Conservation (phyloP, 2,888 invertebrate species). For the Ophion costatus region DNA sequence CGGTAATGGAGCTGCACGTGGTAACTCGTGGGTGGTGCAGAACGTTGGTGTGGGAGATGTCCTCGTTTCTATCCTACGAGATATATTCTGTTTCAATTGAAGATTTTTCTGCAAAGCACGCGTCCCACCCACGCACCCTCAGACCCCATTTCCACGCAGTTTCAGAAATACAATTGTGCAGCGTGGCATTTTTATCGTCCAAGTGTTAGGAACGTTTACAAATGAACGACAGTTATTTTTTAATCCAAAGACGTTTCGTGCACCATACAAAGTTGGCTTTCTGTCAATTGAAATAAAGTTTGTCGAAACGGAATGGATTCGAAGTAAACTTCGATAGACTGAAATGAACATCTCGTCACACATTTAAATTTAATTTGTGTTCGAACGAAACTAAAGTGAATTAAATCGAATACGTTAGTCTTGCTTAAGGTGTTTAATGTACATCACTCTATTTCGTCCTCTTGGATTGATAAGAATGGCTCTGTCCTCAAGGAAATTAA, state of each 20-base stretch:
- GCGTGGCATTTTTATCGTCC: neutral
- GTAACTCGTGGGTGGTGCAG: constrained; percentile 28
- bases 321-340: neutral
- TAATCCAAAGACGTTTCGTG: neutral
- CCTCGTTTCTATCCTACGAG: constrained; percentile 15
- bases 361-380: neutral
- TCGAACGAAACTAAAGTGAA: neutral
- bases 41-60: neutral
- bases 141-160: neutral
- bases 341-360: neutral
- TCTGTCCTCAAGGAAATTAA: constrained; percentile 3
- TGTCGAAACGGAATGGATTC: neutral
- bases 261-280: neutral
- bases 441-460: neutral
- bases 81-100: neutral
- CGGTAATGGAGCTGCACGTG: constrained; percentile 20
- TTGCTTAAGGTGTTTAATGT: constrained; percentile 8
- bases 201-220: neutral
- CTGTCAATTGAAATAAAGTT: constrained; percentile 1
- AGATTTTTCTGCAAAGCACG: constrained; percentile 15
- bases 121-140: neutral
- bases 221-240: neutral
- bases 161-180: constrained; percentile 1
- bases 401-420: constrained; percentile 3
- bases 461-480: neutral